A percentile compares a stretch with the other conserved stretches of the same genome.
Evolutionary conservation across 2,797 vertebrate species (phyloP).

Genomic region (Columba guinea): DNA sequence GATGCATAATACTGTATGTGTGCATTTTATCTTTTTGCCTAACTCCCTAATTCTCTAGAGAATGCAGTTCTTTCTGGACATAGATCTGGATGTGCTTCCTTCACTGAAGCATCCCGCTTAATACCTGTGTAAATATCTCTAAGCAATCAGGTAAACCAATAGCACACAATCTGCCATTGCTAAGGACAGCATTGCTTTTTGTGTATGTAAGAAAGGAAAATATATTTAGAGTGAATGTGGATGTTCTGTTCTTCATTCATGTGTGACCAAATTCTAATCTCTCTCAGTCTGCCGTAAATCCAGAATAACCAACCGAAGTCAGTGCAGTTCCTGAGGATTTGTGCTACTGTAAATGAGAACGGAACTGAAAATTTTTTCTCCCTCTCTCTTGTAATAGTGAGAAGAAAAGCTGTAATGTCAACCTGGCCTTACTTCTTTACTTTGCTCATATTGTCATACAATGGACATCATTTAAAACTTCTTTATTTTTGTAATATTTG

Average conservation of each 20-base stretch:
- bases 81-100: neutral
- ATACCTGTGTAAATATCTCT: neutral
- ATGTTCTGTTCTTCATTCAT: slow-evolving; percentile 4
- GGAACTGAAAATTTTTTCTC: neutral
- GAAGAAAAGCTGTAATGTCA: slow-evolving; percentile 34
- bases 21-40: neutral
- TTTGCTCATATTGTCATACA: slow-evolving; percentile 6
- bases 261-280: slow-evolving; percentile 58
- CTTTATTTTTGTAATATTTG: neutral
- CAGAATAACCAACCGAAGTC: slow-evolving; percentile 22
- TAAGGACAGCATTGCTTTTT: neutral
- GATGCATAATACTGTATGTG: neutral
- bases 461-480: neutral
- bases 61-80: neutral
- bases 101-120: neutral
- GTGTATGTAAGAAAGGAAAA: neutral
- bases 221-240: neutral
- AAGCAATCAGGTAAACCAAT: neutral
- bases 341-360: slow-evolving; percentile 55
- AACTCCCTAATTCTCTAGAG: neutral
- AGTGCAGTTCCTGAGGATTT: slow-evolving; percentile 55
- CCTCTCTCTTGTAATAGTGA: neutral
- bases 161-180: neutral
- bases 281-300: slow-evolving; percentile 27
- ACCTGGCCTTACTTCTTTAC: neutral